These are phyloP conservation scores for Magallana gigas DNA, from an alignment of 1,140 invertebrate genomes.

Conservation along the genomic window DNA sequence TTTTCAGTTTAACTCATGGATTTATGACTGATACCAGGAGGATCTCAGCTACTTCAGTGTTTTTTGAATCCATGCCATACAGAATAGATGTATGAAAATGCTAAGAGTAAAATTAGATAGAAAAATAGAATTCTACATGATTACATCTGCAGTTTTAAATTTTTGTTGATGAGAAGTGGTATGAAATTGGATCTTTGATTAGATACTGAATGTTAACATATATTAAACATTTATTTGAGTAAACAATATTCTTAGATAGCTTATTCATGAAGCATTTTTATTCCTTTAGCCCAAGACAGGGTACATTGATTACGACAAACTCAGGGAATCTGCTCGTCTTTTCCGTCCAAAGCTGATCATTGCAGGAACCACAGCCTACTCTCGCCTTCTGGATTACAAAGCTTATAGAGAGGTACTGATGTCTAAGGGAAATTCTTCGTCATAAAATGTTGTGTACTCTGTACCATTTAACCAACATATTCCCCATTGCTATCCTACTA, in stretches of 20 bases:
- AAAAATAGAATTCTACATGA: too few relatives aligned
- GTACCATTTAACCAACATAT: too few relatives aligned
- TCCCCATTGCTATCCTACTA: too few relatives aligned
- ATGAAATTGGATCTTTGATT: too few relatives aligned
- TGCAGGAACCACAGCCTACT: constrained; percentile 90
- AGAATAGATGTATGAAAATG: constrained; percentile 86
- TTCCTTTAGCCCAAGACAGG: constrained; percentile 85
- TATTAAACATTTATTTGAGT: too few relatives aligned
- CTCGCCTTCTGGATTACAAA: constrained; percentile 89
- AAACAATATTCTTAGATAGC: too few relatives aligned
- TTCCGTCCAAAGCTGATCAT: constrained; percentile 97
- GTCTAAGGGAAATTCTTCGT: too few relatives aligned
- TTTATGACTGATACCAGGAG: constrained; percentile 94
- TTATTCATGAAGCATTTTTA: constrained; percentile 10
- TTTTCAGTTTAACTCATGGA: constrained; percentile 88
- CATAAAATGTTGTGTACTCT: too few relatives aligned
- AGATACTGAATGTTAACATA: too few relatives aligned
- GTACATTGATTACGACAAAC: constrained; percentile 94
- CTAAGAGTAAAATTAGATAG: too few relatives aligned
- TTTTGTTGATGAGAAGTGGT: too few relatives aligned
- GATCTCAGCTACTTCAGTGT: constrained; percentile 97
- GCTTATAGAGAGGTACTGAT: constrained; percentile 85
- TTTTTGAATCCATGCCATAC: constrained; percentile 99
- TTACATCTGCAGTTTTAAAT: too few relatives aligned
- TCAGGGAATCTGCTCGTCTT: constrained; percentile 89